A percentile compares a stretch with the other conserved stretches of the same genome.
Conservation (phyloP, 2,113 vertebrate genomes). For the Syngnathus floridae region DNA sequence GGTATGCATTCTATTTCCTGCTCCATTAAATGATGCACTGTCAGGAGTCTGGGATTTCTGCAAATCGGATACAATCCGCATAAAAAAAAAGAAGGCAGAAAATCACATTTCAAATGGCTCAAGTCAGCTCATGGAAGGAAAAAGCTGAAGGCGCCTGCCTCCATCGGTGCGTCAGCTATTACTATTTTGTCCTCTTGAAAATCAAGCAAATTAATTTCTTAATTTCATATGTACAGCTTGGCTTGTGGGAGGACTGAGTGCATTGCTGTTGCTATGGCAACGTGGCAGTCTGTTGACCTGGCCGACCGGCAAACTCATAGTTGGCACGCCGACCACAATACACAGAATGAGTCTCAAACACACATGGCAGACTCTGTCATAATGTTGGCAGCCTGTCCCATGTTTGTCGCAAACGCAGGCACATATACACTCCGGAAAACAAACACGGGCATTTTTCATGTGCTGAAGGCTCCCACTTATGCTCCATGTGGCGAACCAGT, state of each 20-base stretch:
- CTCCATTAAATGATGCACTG: not conserved
- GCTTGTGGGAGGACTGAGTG: constrained; percentile 14
- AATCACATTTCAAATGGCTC: not conserved
- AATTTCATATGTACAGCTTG: constrained; percentile 38
- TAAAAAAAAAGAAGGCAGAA: not conserved
- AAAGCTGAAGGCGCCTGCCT: not conserved
- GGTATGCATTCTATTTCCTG: constrained; percentile 2
- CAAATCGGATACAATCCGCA: not conserved
- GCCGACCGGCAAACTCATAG: constrained; percentile 33
- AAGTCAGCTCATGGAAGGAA: constrained; percentile 1
- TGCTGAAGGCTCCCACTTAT: not conserved
- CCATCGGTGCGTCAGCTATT: not conserved
- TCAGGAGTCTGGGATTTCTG: not conserved
- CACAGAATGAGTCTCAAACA: constrained; percentile 21
- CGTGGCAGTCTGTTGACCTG: constrained; percentile 41
- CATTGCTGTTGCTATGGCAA: constrained; percentile 45
- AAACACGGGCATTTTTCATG: not conserved
- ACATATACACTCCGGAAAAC: constrained; percentile 12
- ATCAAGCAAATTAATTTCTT: not conserved
- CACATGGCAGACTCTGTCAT: constrained; percentile 51
- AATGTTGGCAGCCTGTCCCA: constrained; percentile 58
- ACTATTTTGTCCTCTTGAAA: not conserved
- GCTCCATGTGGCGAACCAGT: constrained; percentile 13
- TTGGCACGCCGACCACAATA: constrained; percentile 22
- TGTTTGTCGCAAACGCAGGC: constrained; percentile 15